Conservation (phyloP, 2,113 vertebrate species). For the Tragelaphus imberbis region DNA sequence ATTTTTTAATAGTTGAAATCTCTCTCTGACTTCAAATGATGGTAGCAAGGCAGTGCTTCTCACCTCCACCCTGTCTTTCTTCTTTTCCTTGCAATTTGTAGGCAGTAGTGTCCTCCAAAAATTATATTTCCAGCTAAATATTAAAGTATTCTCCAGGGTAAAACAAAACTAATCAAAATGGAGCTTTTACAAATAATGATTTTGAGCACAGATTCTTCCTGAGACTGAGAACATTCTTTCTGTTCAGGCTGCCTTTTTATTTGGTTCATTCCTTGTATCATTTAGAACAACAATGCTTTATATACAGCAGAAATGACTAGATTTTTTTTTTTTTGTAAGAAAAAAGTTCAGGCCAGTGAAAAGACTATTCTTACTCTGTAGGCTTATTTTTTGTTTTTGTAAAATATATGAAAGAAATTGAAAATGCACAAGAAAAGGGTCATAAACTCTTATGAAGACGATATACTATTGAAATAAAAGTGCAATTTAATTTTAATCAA, state of each 20-base stretch:
- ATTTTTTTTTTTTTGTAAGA: not conserved
- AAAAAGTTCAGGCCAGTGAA: slow-evolving; percentile 9
- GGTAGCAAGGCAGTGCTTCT: slow-evolving; percentile 12
- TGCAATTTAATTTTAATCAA: slow-evolving; percentile 20
- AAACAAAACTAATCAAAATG: slow-evolving; percentile 79
- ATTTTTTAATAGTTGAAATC: slow-evolving; percentile 61
- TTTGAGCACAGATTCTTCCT: slow-evolving; percentile 69
- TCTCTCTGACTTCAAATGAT: slow-evolving; percentile 65
- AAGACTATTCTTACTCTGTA: not conserved
- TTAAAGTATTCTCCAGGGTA: slow-evolving; percentile 77
- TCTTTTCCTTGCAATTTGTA: slow-evolving; percentile 52
- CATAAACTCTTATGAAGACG: not conserved
- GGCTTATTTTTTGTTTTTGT: slow-evolving; percentile 1
- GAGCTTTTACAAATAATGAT: slow-evolving; percentile 75
- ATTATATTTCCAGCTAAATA: slow-evolving; percentile 73
- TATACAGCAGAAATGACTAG: not conserved
- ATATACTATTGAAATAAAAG: slow-evolving; percentile 12
- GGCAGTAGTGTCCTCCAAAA: slow-evolving; percentile 69
- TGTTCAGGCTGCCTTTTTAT: slow-evolving; percentile 63
- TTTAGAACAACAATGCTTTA: slow-evolving; percentile 45
- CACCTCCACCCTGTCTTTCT: slow-evolving; percentile 54
- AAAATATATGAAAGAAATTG: slow-evolving; percentile 11
- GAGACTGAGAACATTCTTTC: slow-evolving; percentile 66
- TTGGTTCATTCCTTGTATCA: slow-evolving; percentile 58
- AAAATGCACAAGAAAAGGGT: not conserved